Percentiles rank a stretch among this genome's conserved stretches.
Conservation (phyloP, 2,113 vertebrate genomes). For the Nymphicus hollandicus region DNA sequence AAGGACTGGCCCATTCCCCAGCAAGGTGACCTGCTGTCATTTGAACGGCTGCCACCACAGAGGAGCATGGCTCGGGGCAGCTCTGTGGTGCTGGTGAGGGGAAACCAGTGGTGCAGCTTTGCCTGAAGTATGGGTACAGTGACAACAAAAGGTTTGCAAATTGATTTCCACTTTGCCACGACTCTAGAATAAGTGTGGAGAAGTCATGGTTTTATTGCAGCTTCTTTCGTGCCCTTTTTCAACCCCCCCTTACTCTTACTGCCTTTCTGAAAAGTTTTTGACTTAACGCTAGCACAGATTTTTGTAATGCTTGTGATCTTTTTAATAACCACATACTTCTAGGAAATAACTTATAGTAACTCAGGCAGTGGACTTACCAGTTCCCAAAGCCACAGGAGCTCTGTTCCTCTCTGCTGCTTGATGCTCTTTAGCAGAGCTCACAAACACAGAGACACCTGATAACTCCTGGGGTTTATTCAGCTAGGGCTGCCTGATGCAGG, state of each 20-base stretch:
- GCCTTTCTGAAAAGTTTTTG: background rate
- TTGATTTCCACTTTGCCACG: background rate
- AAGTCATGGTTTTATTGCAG: background rate
- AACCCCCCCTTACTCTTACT: background rate
- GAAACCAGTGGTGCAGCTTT: background rate
- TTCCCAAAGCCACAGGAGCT: background rate
- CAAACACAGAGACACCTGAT: too few species aligned
- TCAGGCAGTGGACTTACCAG: accelerated
- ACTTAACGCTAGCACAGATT: background rate
- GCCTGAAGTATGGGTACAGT: accelerated
- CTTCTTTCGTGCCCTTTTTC: background rate
- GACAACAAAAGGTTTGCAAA: background rate
- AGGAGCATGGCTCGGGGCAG: background rate
- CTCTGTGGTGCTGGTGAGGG: accelerated
- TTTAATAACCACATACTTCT: accelerated
- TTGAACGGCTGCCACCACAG: background rate
- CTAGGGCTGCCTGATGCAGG: background rate
- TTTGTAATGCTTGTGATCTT: background rate
- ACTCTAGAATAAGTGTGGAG: background rate
- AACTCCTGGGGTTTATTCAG: background rate
- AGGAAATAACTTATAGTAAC: background rate
- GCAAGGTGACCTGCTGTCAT: accelerated
- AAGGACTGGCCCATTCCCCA: background rate
- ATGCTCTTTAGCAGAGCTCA: background rate
- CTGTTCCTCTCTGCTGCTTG: background rate